A percentile compares a stretch with the other conserved stretches of the same genome.
These are phyloP conservation scores for Drosophila lowei DNA, from an alignment of 1,140 invertebrate genomes.

Conservation along the genomic window DNA sequence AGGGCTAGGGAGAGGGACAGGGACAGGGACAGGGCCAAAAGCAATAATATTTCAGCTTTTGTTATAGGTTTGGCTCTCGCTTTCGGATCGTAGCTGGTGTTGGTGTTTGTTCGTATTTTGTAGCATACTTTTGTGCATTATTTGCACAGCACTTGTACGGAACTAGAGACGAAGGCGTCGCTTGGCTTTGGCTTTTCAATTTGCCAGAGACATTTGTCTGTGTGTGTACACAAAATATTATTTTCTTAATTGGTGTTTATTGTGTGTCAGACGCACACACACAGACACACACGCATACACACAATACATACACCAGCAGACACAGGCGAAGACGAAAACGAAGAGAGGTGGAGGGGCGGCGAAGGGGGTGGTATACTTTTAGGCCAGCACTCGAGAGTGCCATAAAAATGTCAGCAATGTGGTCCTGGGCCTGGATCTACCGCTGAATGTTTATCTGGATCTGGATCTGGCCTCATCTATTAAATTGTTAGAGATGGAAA, in stretches of 20 bases:
- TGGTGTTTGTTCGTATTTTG: conserved; percentile 73
- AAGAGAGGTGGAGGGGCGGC: background rate
- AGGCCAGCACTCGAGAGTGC: conserved; percentile 52
- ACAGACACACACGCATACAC: conserved; percentile 22
- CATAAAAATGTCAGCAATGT: conserved; percentile 77
- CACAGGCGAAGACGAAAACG: conserved; percentile 7
- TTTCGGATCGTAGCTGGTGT: conserved; percentile 32
- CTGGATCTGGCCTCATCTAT: conserved; percentile 35
- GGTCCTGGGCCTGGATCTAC: conserved; percentile 6
- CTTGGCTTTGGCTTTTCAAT: conserved; percentile 71
- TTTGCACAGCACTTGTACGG: conserved; percentile 76
- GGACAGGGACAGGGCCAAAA: conserved; percentile 39
- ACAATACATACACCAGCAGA: conserved; percentile 27
- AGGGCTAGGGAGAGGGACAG: too few species aligned
- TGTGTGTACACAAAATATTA: conserved; percentile 78
- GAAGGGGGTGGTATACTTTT: conserved; percentile 14
- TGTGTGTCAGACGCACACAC: conserved; percentile 71
- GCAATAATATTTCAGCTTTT: conserved; percentile 80
- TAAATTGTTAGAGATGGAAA: conserved; percentile 47
- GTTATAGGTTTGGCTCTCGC: conserved; percentile 69
- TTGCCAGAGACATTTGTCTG: conserved; percentile 57
- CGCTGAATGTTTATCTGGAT: conserved; percentile 13
- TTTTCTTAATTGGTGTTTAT: conserved; percentile 81
- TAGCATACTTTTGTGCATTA: conserved; percentile 78
- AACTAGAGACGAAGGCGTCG: conserved; percentile 43